Evolutionary conservation across 2,888 invertebrate species (phyloP).

Genomic region (Agrilus biguttatus): DNA sequence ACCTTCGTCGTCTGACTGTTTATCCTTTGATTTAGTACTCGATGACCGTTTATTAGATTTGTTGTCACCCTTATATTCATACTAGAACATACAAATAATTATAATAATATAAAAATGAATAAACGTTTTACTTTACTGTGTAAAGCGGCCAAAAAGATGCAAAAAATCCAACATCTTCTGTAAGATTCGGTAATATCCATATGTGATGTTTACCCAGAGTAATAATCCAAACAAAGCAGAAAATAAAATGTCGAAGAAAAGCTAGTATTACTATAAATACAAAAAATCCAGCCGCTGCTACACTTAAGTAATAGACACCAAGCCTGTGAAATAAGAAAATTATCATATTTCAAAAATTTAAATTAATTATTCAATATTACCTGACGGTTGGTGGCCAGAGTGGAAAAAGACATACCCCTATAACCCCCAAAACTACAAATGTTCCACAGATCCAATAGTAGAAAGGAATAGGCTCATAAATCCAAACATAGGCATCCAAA

Average conservation of each 20-base stretch:
- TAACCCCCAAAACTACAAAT: slow-evolving; percentile 78
- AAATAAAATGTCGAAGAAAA: slow-evolving; percentile 78
- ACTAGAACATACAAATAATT: slow-evolving; percentile 36
- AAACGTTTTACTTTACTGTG: slow-evolving; percentile 40
- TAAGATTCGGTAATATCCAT: slow-evolving; percentile 97
- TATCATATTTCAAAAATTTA: neutral
- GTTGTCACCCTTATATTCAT: slow-evolving; percentile 61
- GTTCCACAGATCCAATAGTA: slow-evolving; percentile 92
- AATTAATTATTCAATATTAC: slow-evolving; percentile 24
- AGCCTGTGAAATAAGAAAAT: slow-evolving; percentile 38
- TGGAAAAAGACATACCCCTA: slow-evolving; percentile 95
- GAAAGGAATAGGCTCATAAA: slow-evolving; percentile 91
- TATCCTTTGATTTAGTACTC: slow-evolving; percentile 65
- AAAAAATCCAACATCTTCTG: slow-evolving; percentile 97
- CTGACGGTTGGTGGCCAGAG: slow-evolving; percentile 92
- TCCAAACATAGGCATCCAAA: slow-evolving; percentile 93
- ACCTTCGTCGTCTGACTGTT: slow-evolving; percentile 67
- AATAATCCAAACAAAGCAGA: slow-evolving; percentile 77
- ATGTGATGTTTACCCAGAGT: slow-evolving; percentile 85
- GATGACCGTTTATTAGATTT: slow-evolving; percentile 37
- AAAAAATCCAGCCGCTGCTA: slow-evolving; percentile 89
- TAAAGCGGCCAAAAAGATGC: slow-evolving; percentile 98
- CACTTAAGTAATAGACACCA: slow-evolving; percentile 92
- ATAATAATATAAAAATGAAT: neutral
- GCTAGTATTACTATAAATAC: slow-evolving; percentile 85